Conservation (phyloP, 2,888 invertebrate genomes). For the Hedya salicella region DNA sequence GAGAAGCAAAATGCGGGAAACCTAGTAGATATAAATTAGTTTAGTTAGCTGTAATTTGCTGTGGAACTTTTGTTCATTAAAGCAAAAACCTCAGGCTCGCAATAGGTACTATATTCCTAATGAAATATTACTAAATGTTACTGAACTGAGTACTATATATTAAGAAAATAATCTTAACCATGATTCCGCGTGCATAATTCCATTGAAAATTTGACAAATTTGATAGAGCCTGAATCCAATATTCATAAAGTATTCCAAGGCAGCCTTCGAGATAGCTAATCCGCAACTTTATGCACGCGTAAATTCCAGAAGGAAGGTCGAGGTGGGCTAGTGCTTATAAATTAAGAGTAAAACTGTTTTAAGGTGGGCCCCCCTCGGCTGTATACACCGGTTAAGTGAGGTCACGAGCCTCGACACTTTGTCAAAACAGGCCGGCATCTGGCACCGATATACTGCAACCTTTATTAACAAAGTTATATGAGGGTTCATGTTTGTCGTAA, state of each 20-base stretch:
- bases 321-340: conserved; percentile 37
- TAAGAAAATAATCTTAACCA: background rate
- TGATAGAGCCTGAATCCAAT: conserved; percentile 23
- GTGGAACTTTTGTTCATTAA: no score
- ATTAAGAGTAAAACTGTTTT: conserved; percentile 35
- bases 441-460: conserved; percentile 72
- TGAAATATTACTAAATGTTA: no score
- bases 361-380: conserved; percentile 33
- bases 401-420: conserved; percentile 50
- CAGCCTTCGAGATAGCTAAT: conserved; percentile 23
- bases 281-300: conserved; percentile 37
- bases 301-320: conserved; percentile 26
- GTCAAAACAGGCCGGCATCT: conserved; percentile 60
- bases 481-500: conserved; percentile 76
- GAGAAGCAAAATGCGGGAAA: no score
- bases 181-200: background rate
- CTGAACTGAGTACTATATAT: no score
- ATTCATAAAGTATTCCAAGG: conserved; percentile 14
- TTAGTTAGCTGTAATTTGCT: no score
- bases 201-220: background rate
- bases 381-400: conserved; percentile 43
- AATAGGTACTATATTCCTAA: no score
- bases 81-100: no score
- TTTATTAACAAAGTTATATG: conserved; percentile 82
- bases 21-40: no score